Evolutionary conservation across 2,888 invertebrate species (phyloP).

Genomic region (Zhuqinia jingwanae): DNA sequence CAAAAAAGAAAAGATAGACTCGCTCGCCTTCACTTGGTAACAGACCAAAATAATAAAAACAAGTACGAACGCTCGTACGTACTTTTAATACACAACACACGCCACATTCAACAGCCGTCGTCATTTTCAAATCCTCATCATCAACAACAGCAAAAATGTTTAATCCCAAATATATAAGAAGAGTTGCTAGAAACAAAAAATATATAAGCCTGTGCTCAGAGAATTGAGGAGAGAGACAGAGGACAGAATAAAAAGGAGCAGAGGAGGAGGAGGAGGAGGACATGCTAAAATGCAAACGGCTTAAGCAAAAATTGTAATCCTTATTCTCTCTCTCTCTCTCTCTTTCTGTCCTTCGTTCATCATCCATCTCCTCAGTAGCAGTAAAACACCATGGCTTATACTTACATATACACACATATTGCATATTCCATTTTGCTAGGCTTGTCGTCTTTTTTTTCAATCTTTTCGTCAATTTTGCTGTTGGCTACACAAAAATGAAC

Average conservation of each 20-base stretch:
- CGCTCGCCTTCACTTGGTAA: constrained; percentile 69
- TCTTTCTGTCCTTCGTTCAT: constrained; percentile 3
- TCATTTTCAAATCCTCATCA: background rate
- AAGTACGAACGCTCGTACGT: background rate
- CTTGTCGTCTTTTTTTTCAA: constrained; percentile 24
- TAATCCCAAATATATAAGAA: constrained; percentile 1
- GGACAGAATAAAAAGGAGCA: background rate
- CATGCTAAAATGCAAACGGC: constrained; percentile 37
- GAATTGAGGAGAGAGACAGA: background rate
- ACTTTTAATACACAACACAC: background rate
- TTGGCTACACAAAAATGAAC: constrained; percentile 28
- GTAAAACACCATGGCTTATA: background rate
- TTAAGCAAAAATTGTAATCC: background rate
- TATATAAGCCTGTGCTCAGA: background rate
- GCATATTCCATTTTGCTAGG: constrained; percentile 22
- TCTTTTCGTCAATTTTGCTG: constrained; percentile 26
- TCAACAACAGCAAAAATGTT: constrained; percentile 39
- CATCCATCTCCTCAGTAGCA: background rate
- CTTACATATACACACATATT: too few species aligned
- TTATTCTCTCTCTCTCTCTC: background rate
- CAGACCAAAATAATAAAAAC: constrained; percentile 11
- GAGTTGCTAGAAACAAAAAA: background rate
- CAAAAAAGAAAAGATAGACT: constrained; percentile 51
- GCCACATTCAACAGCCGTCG: background rate
- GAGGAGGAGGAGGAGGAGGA: constrained; percentile 25